Evolutionary conservation across 2,797 vertebrate species (phyloP), one percentile per base, ranked within the genome.

Genomic region (Synaphobranchus kaupii): DNA sequence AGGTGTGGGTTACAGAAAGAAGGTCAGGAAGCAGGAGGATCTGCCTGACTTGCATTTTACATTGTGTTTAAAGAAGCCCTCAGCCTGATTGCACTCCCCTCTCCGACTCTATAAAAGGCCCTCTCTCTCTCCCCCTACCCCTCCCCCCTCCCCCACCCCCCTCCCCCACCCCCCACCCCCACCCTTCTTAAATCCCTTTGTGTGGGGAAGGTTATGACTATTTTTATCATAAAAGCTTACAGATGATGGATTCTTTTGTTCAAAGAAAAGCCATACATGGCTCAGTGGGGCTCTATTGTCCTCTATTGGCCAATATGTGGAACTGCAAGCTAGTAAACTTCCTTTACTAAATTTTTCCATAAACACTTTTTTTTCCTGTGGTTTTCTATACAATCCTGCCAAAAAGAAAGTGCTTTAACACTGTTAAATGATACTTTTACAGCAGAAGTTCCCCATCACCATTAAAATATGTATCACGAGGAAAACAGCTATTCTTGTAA

Each of bases 201-300:
- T 92, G 87, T 90, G 87, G 84, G 89, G 31, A 4, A 7, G 68
- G 58, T 85, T 66, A 60, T 1, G 90, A 93, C 93, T 96, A 95
- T 95, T 96, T 96, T 95, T 94, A 95, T 48, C 68, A 91, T 94
- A 94, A 94, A 93, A 95, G 93, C 92, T 93, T 93, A 91, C 92
- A 95, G 89, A 94, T 94, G 94, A 94, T 92, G 89, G 90, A 89
- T 85, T 91, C 87, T 86, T 93, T 94, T 95, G 92, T 94, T 89
- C 86, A 76, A 25, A 17, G 28, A 28, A 17, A 85, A 85, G 63
- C 34, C 52, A 78, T 71, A 83, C 3, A 47, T 68, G 88, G 96
- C 96, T 96, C 95, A 95, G 95, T 93, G 95, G 95, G 94, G 93
- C 96, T 0, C 60, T 66, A 66, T 66, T n/a, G 60, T 5, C 96